Base-by-base conservation (phyloP, 2,888 invertebrate species). In the Hirtodrosophila trivittata region DNA sequence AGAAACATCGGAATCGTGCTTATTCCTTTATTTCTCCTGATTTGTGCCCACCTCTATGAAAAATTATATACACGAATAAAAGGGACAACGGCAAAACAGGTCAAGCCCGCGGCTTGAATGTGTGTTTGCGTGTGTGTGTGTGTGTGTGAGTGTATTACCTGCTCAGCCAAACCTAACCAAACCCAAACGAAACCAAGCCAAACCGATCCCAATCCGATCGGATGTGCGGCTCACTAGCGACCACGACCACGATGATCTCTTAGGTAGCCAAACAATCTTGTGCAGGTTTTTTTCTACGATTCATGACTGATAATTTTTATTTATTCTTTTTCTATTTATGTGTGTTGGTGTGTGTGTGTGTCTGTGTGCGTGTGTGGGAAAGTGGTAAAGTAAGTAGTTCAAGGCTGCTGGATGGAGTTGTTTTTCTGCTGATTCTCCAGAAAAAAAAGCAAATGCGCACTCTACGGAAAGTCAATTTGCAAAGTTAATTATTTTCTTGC, bases 191-290 rank as follows among this genome's bases (percentile, higher is more conserved):
- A 57, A 37, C 25, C 26, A 21, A 14, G 26, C 25, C 38, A n/a
- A 51, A 47, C 12, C 30, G 46, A 50, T 57, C 50, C 35, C 50
- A 52, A 51, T 18, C 38, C 32, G 35, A 72, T 80, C 72, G 84
- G 84, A 80, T 80, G 75, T 83, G 81, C 72, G 66, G 59, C 60
- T 81, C 65, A 77, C 65, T 69, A 56, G 43, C 63, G 55, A 65
- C 30, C 45, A 60, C 45, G 59, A 38, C 43, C 33, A 60, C 49
- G 38, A 50, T 55, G 46, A 21, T 49, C 46, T 62, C 47, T 38
- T 62, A 77, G 71, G 71, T 82, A 80, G 76, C 35, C 28, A 55
- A 39, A 21, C 6, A 38, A n/a, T 32, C 46, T 39, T 46, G 28
- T 43, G 35, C 56, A 41, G 49, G 49, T n/a, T n/a, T 57, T 58